phyloP scores from a whole-genome alignment of 2,888 invertebrate species.

The Trypoxylon attenuatum region DNA sequence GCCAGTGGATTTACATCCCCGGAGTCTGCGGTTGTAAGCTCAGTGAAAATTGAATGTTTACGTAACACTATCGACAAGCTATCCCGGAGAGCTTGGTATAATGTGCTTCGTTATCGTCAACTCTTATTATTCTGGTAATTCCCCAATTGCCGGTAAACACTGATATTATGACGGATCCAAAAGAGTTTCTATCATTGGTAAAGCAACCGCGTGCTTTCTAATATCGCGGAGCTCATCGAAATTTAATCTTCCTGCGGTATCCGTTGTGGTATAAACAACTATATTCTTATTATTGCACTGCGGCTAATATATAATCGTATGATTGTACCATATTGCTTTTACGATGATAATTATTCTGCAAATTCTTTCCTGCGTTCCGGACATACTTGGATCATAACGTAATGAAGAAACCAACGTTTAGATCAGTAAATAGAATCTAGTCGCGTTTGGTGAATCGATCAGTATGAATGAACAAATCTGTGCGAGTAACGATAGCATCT shows the following conservation, averaged over 20 bases:
- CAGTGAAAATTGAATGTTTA: conserved; percentile 14
- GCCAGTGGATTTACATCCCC: conserved; percentile 8
- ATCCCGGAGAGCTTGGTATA: not conserved
- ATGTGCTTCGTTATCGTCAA: not conserved
- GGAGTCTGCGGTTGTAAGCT: not conserved
- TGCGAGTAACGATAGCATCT: not conserved
- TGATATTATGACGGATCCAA: conserved; percentile 12
- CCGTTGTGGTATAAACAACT: too few species aligned
- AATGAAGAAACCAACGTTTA: too few species aligned
- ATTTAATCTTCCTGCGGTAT: too few species aligned
- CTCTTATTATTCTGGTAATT: not conserved
- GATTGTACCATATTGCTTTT: too few species aligned
- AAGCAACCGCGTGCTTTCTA: not conserved
- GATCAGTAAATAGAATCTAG: too few species aligned
- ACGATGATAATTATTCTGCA: too few species aligned
- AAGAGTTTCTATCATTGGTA: not conserved
- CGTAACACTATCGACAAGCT: not conserved
- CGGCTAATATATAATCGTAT: too few species aligned
- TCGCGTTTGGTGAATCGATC: not conserved
- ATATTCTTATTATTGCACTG: too few species aligned
- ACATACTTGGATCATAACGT: too few species aligned
- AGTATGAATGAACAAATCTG: not conserved
- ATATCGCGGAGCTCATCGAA: not conserved
- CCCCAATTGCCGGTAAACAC: conserved; percentile 7
- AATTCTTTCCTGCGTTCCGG: too few species aligned